Conservation (phyloP, 2,888 invertebrate species). For the Caenorhabditis afra region DNA sequence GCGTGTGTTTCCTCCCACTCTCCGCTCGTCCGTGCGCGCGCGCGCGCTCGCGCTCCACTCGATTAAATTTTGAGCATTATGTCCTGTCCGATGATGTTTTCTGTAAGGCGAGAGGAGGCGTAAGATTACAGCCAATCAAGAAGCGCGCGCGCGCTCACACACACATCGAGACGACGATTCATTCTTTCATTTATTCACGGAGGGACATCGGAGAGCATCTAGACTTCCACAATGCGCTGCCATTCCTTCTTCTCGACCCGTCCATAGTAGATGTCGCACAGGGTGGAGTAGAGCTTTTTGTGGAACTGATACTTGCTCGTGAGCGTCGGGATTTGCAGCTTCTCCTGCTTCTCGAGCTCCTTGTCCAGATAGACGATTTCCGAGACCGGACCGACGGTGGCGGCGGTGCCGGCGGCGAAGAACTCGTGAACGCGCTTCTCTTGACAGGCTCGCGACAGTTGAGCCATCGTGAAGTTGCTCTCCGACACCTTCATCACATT, state of each 20-base stretch:
- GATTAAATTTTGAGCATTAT: too few relatives aligned
- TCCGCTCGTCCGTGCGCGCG: too few relatives aligned
- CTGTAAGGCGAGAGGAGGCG: not conserved
- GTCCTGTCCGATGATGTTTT: too few relatives aligned
- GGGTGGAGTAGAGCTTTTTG: conserved; percentile 85
- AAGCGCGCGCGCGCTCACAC: not conserved
- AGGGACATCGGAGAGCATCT: too few relatives aligned
- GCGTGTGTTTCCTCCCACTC: not conserved
- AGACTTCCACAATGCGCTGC: conserved; percentile 51
- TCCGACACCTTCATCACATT: conserved; percentile 88
- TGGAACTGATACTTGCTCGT: conserved; percentile 87
- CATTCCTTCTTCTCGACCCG: conserved; percentile 60
- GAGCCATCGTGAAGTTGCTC: conserved; percentile 89
- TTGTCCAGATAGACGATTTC: conserved; percentile 86
- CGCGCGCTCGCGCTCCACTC: too few relatives aligned
- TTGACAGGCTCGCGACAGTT: conserved; percentile 86
- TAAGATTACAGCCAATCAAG: conserved; percentile 14
- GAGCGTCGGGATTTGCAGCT: conserved; percentile 82
- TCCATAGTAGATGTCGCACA: conserved; percentile 87
- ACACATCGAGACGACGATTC: too few relatives aligned
- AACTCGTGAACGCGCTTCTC: conserved; percentile 93
- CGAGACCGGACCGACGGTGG: conserved; percentile 92
- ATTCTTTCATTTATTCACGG: too few relatives aligned
- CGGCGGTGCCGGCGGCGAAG: conserved; percentile 97
- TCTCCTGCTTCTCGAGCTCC: conserved; percentile 81